Base-by-base conservation (phyloP, 2,113 vertebrate genomes). In the Zootoca vivipara region DNA sequence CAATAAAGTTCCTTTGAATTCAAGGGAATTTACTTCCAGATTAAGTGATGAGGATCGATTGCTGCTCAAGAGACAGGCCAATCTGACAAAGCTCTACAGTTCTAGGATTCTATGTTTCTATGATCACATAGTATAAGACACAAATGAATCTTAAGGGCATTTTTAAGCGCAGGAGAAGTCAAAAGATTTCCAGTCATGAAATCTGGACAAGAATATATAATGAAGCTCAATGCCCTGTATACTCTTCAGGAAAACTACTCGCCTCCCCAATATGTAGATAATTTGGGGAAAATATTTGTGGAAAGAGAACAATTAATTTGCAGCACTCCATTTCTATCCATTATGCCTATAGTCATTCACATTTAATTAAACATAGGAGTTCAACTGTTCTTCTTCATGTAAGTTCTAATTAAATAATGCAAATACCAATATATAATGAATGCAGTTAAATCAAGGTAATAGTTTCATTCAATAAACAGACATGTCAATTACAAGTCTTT, bases 361-460 rank as follows among this genome's bases (percentile, higher is more conserved):
- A 83, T 83, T 83, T 83, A 83, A 83, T 83, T 56, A 77, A 77
- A 52, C 5, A 78, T 42, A 24, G 52, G n/a, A 86, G 79, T 80
- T 79, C 90, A 95, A 94, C 89, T 92, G 92, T 93, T 92, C 87
- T 90, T 89, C 92, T 87, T 94, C 90, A 92, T 93, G 85, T 33
- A 93, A 90, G 78, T 90, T 82, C 65, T 78, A 22, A 74, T 92
- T 65, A 67, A 88, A 33, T 24, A 83, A 89, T 90, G 90, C 85
- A 91, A 83, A 82, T 85, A 86, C n/a, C 24, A 79, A 78, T 20
- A 22, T 38, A 67, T 78, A 67, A 77, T 56, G 70, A 82, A 30
- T 83, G 62, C 22, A 75, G 24, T 74, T 80, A 77, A 75, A 52
- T 77, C 24, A 83, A 88, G 64, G 46, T 58, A 87, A 78, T 56